phyloP scores from a whole-genome alignment of 64 coral and sea anemone species.

The Montipora capricornis region DNA sequence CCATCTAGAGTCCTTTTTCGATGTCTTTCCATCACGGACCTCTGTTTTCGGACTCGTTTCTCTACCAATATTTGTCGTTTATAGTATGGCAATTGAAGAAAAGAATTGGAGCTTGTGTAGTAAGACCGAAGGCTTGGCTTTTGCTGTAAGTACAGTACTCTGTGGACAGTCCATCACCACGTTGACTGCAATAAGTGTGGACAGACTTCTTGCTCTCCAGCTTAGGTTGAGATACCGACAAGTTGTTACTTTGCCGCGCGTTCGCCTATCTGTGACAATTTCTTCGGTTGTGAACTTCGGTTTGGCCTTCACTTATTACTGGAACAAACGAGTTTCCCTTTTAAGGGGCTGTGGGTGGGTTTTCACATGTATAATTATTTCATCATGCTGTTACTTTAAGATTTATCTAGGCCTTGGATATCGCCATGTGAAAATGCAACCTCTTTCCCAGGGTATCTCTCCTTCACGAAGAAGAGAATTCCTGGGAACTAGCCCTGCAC shows the following conservation, averaged over 20 bases:
- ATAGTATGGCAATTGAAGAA: neutral
- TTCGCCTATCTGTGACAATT: neutral
- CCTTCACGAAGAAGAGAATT: no score
- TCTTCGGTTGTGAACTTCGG: neutral
- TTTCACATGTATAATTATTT: neutral
- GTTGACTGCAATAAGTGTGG: constrained; percentile 26
- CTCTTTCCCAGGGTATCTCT: no score
- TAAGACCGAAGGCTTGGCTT: neutral
- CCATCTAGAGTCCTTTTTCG: constrained; percentile 59
- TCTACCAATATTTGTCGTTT: constrained; percentile 34
- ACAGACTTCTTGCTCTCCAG: constrained; percentile 12
- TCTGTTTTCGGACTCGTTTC: constrained; percentile 59
- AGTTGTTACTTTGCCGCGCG: neutral
- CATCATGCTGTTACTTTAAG: neutral
- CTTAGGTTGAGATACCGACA: neutral
- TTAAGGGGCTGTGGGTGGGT: neutral
- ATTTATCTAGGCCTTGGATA: neutral
- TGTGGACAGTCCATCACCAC: neutral
- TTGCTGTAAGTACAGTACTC: neutral
- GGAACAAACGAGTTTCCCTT: neutral
- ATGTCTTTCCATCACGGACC: constrained; percentile 54
- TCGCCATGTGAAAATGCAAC: no score
- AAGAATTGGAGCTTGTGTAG: neutral
- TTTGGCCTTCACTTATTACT: neutral
- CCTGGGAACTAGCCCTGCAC: no score